Evolutionary conservation across 92 coral and sea anemone genomes (phyloP).

Genomic region (Zoanthus sociatus): DNA sequence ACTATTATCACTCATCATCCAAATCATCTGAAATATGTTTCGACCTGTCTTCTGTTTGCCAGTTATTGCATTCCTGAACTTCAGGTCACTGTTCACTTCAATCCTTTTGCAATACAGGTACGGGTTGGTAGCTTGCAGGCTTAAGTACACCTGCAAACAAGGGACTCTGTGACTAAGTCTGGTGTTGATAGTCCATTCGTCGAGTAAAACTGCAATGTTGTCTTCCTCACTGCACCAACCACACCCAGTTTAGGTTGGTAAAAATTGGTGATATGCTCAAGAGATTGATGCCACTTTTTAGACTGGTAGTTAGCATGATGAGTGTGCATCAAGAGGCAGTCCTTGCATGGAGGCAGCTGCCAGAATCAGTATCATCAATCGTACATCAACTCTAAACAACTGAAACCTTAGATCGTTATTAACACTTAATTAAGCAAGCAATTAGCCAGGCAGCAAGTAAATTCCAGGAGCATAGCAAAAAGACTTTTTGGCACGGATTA

Average conservation of each 20-base stretch:
- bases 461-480: slow-evolving; percentile 46
- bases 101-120: slow-evolving; percentile 61
- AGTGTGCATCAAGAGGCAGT: slow-evolving; percentile 54
- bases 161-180: slow-evolving; percentile 44
- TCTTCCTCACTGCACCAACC: slow-evolving; percentile 58
- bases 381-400: slow-evolving; percentile 51
- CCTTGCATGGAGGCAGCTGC: slow-evolving; percentile 60
- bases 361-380: slow-evolving; percentile 65
- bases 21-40: slow-evolving; percentile 44
- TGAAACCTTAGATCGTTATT: slow-evolving; percentile 54
- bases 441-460: slow-evolving; percentile 38
- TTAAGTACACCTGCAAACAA: background rate
- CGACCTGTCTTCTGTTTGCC: slow-evolving; percentile 32
- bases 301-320: slow-evolving; percentile 60
- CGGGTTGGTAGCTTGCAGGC: slow-evolving; percentile 54
- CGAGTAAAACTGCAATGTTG: slow-evolving; percentile 11
- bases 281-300: slow-evolving; percentile 50
- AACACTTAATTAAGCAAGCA: no score
- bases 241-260: slow-evolving; percentile 60
- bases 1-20: slow-evolving; percentile 29
- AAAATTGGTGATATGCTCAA: slow-evolving; percentile 51
- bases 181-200: no score
- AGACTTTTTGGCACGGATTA: slow-evolving; percentile 53
- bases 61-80: slow-evolving; percentile 56
- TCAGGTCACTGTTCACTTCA: slow-evolving; percentile 57